A percentile compares a stretch with the other conserved stretches of the same genome.
Evolutionary conservation across 2,797 vertebrate genomes (phyloP).

Genomic region (Sebastes minor): DNA sequence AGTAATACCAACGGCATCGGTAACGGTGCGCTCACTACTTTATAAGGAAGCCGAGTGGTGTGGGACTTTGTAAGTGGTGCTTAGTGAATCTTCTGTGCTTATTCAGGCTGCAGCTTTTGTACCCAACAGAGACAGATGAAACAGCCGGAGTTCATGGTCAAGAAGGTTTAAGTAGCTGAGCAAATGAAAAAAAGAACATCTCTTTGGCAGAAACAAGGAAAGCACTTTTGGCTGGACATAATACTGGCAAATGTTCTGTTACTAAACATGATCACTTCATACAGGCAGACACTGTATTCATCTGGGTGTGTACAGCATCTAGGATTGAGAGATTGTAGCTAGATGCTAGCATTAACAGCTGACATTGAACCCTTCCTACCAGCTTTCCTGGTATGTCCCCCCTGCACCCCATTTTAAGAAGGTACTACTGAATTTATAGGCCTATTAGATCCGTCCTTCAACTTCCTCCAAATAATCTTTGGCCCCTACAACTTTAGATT

Average conservation of each 20-base stretch:
- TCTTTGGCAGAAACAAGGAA: slow-evolving; percentile 73
- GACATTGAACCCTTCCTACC: not conserved
- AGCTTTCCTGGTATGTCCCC: not conserved
- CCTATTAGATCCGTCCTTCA: slow-evolving; percentile 27
- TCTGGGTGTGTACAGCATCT: slow-evolving; percentile 14
- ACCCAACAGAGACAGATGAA: slow-evolving; percentile 23
- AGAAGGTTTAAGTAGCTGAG: slow-evolving; percentile 40
- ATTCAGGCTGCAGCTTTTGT: slow-evolving; percentile 15
- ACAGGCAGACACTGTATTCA: slow-evolving; percentile 17
- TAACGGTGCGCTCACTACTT: slow-evolving; percentile 32
- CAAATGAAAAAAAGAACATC: slow-evolving; percentile 49
- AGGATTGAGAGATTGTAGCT: slow-evolving; percentile 7
- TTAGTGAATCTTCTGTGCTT: not conserved
- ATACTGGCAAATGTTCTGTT: slow-evolving; percentile 42
- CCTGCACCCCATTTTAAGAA: not conserved
- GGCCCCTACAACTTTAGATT: slow-evolving; percentile 29
- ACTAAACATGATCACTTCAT: slow-evolving; percentile 19
- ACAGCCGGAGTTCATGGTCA: slow-evolving; percentile 19
- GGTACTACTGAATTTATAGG: slow-evolving; percentile 3
- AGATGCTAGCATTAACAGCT: slow-evolving; percentile 20
- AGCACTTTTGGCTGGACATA: slow-evolving; percentile 67
- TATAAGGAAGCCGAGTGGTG: slow-evolving; percentile 53
- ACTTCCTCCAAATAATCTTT: slow-evolving; percentile 18
- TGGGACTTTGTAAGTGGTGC: slow-evolving; percentile 1
- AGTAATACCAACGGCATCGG: slow-evolving; percentile 22